phyloP scores from a whole-genome alignment of 2,797 vertebrate genomes.

The Vultur gryphus region DNA sequence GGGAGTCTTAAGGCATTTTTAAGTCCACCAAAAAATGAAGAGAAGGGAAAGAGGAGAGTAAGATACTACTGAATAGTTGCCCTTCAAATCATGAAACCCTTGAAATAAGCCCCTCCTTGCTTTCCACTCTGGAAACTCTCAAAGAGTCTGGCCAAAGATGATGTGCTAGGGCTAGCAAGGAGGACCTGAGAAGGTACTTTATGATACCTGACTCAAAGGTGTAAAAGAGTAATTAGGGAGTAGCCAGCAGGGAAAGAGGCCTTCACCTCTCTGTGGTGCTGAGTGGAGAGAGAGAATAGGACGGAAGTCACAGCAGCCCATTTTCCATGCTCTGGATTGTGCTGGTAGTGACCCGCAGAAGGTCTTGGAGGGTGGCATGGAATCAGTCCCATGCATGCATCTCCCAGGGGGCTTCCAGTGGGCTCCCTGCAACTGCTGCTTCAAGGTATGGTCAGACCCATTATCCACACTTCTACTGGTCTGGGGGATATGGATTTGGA shows the following conservation, averaged over 20 bases:
- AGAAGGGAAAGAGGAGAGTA: not conserved
- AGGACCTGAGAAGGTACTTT: not conserved
- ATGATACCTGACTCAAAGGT: not conserved
- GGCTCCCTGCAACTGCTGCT: not conserved
- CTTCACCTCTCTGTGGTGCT: not conserved
- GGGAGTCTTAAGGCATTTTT: not conserved
- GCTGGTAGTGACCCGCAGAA: not conserved
- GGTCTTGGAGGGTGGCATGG: not conserved
- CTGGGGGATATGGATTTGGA: not conserved
- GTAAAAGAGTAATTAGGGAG: not conserved
- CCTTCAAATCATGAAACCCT: not conserved
- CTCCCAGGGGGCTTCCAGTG: not conserved
- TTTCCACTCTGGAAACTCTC: not conserved
- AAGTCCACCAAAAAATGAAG: not conserved
- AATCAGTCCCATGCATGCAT: not conserved
- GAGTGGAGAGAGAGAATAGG: not conserved
- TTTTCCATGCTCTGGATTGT: not conserved
- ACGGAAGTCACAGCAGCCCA: not conserved
- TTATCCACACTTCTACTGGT: not conserved
- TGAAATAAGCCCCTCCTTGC: not conserved
- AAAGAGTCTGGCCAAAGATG: not conserved
- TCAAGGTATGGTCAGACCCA: fast-evolving
- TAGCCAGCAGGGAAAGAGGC: not conserved
- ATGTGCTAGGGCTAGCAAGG: not conserved
- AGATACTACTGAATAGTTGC: not conserved